These are phyloP conservation scores for Aplocera efformata DNA, from an alignment of 2,888 invertebrate species.

Conservation along the genomic window DNA sequence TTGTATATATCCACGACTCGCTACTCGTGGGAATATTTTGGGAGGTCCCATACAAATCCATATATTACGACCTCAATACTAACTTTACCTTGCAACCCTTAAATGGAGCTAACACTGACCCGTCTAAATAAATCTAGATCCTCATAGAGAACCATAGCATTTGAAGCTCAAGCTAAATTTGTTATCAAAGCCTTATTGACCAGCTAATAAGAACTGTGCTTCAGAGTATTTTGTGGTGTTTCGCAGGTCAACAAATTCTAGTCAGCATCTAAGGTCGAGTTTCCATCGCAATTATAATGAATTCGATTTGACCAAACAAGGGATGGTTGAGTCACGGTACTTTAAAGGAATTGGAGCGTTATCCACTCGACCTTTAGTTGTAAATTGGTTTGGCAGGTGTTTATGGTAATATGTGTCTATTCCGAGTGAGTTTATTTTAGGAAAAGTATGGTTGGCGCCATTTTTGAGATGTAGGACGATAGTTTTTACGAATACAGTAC, in stretches of 20 bases:
- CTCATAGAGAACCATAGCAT: background rate
- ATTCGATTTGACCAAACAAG: conserved; percentile 60
- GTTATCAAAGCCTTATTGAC: background rate
- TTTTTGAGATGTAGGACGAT: conserved; percentile 11
- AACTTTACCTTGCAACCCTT: conserved; percentile 49
- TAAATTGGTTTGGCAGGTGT: conserved; percentile 11
- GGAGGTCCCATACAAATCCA: conserved; percentile 34
- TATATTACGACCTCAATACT: conserved; percentile 32
- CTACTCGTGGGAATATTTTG: conserved; percentile 29
- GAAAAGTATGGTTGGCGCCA: conserved; percentile 8
- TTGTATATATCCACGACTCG: too few relatives aligned
- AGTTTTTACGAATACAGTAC: conserved; percentile 6
- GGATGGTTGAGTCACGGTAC: conserved; percentile 46
- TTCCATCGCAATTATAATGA: conserved; percentile 34
- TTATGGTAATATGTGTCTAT: conserved; percentile 3
- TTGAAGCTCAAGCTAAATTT: conserved; percentile 4
- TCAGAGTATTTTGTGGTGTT: background rate
- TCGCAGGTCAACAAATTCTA: conserved; percentile 7
- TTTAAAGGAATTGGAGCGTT: conserved; percentile 36
- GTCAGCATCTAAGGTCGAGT: conserved; percentile 40
- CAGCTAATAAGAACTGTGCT: conserved; percentile 1
- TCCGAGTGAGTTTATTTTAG: conserved; percentile 16
- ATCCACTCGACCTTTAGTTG: conserved; percentile 29
- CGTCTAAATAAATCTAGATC: conserved; percentile 21
- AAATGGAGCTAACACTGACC: conserved; percentile 34